These are phyloP conservation scores for Carposina sasakii DNA, from an alignment of 1,140 invertebrate genomes.

Conservation along the genomic window DNA sequence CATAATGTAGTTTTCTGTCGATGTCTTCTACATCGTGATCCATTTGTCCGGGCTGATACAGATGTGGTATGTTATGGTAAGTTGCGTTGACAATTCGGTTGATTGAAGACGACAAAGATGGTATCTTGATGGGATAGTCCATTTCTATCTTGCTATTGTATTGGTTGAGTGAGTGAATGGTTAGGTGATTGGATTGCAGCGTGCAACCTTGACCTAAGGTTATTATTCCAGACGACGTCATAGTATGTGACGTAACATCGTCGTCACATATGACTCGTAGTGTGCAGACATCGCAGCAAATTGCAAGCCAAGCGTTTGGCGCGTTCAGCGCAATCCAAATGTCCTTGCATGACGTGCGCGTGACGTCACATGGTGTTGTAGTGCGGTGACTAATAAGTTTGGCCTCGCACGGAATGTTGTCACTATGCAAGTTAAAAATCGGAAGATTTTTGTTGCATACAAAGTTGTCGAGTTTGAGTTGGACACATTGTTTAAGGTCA, in stretches of 20 bases:
- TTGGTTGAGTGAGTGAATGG: not conserved
- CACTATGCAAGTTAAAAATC: slow-evolving; percentile 11
- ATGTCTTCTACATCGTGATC: too few relatives aligned
- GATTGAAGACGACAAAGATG: not conserved
- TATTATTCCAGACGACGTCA: not conserved
- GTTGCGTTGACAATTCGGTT: too few relatives aligned
- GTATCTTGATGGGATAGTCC: not conserved
- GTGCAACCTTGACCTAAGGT: not conserved
- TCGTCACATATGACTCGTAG: not conserved
- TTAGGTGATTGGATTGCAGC: not conserved
- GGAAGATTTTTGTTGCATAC: slow-evolving; percentile 12
- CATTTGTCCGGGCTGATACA: too few relatives aligned
- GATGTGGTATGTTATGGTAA: too few relatives aligned
- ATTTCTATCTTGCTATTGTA: not conserved
- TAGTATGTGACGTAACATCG: not conserved
- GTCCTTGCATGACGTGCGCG: not conserved
- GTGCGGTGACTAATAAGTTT: slow-evolving; percentile 11
- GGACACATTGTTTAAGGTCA: slow-evolving; percentile 9
- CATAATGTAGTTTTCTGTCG: too few relatives aligned
- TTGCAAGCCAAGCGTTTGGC: not conserved
- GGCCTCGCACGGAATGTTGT: slow-evolving; percentile 15
- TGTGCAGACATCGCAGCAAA: not conserved
- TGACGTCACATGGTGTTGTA: slow-evolving; percentile 4
- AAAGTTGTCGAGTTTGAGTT: slow-evolving; percentile 8
- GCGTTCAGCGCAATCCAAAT: not conserved